phyloP scores from a whole-genome alignment of 2,113 vertebrate species.

The Pangasianodon gigas region DNA sequence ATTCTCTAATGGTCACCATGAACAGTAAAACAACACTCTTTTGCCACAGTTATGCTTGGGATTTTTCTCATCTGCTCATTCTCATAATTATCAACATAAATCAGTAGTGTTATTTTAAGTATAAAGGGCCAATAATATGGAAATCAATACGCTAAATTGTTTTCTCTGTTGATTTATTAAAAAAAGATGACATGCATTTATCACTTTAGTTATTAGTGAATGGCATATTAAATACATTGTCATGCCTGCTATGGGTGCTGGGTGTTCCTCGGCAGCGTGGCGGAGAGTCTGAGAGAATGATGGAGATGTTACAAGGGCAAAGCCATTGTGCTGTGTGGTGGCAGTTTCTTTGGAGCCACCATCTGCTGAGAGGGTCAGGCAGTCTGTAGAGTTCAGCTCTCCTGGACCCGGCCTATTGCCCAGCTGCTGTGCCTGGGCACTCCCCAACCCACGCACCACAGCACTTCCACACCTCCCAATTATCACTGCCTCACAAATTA shows the following conservation, averaged over 20 bases:
- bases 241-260: slow-evolving; percentile 56
- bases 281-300: slow-evolving; percentile 66
- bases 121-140: not conserved
- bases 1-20: not conserved
- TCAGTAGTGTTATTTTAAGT: not conserved
- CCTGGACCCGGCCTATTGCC: slow-evolving; percentile 75
- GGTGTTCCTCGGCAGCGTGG: slow-evolving; percentile 30
- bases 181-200: slow-evolving; percentile 11
- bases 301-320: slow-evolving; percentile 77
- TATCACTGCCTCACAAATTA: slow-evolving; percentile 43
- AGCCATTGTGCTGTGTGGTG: slow-evolving; percentile 74
- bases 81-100: not conserved
- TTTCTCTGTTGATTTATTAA: slow-evolving; percentile 18
- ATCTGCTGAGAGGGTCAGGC: slow-evolving; percentile 78
- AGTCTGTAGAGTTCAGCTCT: slow-evolving; percentile 73
- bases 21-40: not conserved
- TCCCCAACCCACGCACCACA: slow-evolving; percentile 53
- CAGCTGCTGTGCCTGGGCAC: slow-evolving; percentile 73
- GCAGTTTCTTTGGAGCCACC: slow-evolving; percentile 75
- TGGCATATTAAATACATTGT: slow-evolving; percentile 56
- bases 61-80: slow-evolving; percentile 4
- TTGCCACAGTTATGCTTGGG: not conserved
- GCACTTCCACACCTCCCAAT: slow-evolving; percentile 46
- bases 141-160: not conserved
- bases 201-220: slow-evolving; percentile 36